Conservation (phyloP, 1,140 invertebrate genomes). For the Triops longicaudatus region DNA sequence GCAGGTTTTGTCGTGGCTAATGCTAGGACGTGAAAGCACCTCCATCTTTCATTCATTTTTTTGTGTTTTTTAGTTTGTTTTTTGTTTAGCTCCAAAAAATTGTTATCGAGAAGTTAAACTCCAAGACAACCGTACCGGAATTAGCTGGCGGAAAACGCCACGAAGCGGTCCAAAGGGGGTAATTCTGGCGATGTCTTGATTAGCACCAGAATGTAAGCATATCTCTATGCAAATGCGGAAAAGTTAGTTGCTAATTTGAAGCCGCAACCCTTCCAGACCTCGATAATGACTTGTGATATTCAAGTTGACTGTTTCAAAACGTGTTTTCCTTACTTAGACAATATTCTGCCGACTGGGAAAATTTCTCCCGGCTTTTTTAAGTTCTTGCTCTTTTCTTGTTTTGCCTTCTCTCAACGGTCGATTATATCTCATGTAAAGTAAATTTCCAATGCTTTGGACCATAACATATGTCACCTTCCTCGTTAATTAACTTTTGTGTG, state of each 20-base stretch:
- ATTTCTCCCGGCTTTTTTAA: too few relatives aligned
- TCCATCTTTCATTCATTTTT: too few relatives aligned
- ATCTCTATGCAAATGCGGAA: constrained; percentile 8
- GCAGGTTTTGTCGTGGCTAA: too few relatives aligned
- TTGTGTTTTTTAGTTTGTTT: too few relatives aligned
- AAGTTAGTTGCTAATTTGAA: constrained; percentile 15
- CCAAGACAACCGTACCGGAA: neutral
- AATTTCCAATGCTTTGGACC: too few relatives aligned
- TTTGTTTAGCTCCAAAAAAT: neutral
- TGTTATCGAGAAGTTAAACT: neutral
- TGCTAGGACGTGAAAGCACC: too few relatives aligned
- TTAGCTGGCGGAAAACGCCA: neutral
- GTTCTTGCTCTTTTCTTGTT: too few relatives aligned
- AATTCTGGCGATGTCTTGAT: constrained; percentile 5
- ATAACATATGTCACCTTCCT: too few relatives aligned
- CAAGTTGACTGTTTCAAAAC: neutral
- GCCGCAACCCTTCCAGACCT: neutral
- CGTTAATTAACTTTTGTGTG: too few relatives aligned
- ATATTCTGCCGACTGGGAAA: too few relatives aligned
- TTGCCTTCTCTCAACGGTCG: too few relatives aligned
- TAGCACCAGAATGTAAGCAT: neutral
- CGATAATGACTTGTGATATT: constrained; percentile 8
- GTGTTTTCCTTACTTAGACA: neutral
- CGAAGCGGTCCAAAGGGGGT: neutral
- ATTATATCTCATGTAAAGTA: too few relatives aligned